Evolutionary conservation across 2,113 vertebrate genomes (phyloP).

Genomic region (Odontesthes bonariensis): DNA sequence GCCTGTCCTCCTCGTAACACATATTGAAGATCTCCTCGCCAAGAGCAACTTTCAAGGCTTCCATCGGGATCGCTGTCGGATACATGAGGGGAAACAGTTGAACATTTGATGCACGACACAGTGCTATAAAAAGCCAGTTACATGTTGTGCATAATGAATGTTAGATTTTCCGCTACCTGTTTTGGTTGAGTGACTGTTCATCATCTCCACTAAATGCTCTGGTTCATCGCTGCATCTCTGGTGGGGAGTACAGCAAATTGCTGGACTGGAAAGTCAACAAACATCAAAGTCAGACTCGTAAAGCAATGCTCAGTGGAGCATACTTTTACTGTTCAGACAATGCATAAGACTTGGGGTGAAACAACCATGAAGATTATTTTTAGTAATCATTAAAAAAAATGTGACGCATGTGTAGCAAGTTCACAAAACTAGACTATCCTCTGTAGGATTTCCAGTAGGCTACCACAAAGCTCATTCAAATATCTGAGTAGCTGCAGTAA

Average conservation of each 20-base stretch:
- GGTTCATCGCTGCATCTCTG: conserved; percentile 80
- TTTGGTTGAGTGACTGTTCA: conserved; percentile 85
- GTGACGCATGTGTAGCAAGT: too few relatives aligned
- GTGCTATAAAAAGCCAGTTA: background rate
- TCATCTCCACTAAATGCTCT: conserved; percentile 88
- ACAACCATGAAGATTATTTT: background rate
- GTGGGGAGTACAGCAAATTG: conserved; percentile 73
- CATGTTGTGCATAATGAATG: background rate
- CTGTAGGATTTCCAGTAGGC: too few relatives aligned
- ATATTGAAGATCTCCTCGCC: conserved; percentile 95
- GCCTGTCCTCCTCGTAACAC: conserved; percentile 95
- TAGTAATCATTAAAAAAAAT: background rate
- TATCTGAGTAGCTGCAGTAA: background rate
- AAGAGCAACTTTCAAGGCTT: conserved; percentile 85
- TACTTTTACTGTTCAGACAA: background rate
- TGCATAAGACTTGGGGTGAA: background rate
- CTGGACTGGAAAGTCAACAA: conserved; percentile 60
- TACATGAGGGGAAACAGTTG: background rate
- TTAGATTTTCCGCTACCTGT: conserved; percentile 84
- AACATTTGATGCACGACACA: background rate
- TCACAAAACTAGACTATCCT: too few relatives aligned
- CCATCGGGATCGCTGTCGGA: conserved; percentile 86
- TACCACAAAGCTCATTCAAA: too few relatives aligned
- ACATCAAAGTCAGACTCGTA: conserved; percentile 26
- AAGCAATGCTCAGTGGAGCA: background rate